Conservation (phyloP, 2,888 invertebrate species). For the Poecilus cupreus region DNA sequence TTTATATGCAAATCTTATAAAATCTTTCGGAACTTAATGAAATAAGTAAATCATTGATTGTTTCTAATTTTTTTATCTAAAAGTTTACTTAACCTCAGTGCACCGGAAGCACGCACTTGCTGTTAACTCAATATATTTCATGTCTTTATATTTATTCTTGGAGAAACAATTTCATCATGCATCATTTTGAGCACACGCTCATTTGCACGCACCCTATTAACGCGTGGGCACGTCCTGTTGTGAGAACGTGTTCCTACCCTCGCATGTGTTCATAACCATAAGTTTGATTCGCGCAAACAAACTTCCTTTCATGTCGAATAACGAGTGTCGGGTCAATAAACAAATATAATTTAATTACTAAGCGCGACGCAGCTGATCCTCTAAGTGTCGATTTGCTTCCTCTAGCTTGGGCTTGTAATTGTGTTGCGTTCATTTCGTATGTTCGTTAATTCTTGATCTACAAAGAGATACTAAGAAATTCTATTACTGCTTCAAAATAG, state of each 20-base stretch:
- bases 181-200: not conserved
- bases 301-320: slow-evolving; percentile 19
- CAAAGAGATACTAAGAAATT: not conserved
- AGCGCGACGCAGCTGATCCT: not conserved
- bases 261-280: slow-evolving; percentile 6
- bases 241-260: not conserved
- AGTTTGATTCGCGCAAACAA: not conserved
- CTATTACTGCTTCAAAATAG: not conserved
- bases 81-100: too few species aligned
- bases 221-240: not conserved
- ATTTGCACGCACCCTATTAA: slow-evolving; percentile 17
- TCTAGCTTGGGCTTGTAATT: not conserved
- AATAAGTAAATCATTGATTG: too few species aligned
- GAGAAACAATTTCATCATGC: not conserved
- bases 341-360: slow-evolving; percentile 10
- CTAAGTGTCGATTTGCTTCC: not conserved
- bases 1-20: too few species aligned
- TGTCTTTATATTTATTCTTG: not conserved
- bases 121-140: too few species aligned
- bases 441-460: too few species aligned
- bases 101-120: too few species aligned
- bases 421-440: not conserved
- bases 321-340: not conserved
- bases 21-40: too few species aligned
- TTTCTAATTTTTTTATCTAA: too few species aligned